Evolutionary conservation across 1,140 invertebrate species (phyloP), one percentile per base, ranked within the genome.

Genomic region (Ditylenchus dipsaci): DNA sequence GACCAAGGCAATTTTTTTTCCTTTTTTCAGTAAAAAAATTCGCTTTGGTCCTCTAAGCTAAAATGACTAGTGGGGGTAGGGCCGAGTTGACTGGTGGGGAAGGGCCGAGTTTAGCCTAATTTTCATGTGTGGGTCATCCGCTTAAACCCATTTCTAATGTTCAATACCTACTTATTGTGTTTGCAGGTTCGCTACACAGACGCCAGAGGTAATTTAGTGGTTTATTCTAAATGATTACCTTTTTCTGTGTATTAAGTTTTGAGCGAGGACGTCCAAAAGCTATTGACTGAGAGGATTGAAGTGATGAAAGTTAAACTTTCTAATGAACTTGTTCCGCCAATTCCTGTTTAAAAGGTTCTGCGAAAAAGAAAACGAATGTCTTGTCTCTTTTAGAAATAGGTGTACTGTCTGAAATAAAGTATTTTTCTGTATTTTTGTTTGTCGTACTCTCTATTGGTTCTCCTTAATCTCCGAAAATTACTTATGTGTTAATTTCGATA

Each of bases 121-220:
- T n/a, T n/a, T n/a, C n/a, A n/a, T n/a, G n/a, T n/a, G n/a, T n/a
- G n/a, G n/a, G n/a, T n/a, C n/a, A n/a, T n/a, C n/a, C n/a, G n/a
- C n/a, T n/a, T n/a, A n/a, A n/a, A n/a, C n/a, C n/a, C n/a, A n/a
- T n/a, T n/a, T n/a, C n/a, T n/a, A n/a, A n/a, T n/a, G n/a, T n/a
- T n/a, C n/a, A n/a, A n/a, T n/a, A n/a, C n/a, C n/a, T n/a, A n/a
- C n/a, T n/a, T n/a, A n/a, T n/a, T n/a, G n/a, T n/a, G n/a, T n/a
- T n/a, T n/a, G n/a, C n/a, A 38, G 33, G 33, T 77, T 26, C 72
- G 71, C 21, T 76, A 72, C 21, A 79, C 76, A 7, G 67, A 53
- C 26, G 42, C 29, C 13, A 26, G 15, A 53, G 49, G 49, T 53
- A 15, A 53, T 17, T 53, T 53, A 26, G 15, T 1, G n/a, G 49